These are phyloP conservation scores for Aphidius colemani DNA, from an alignment of 2,888 invertebrate genomes.

Conservation along the genomic window DNA sequence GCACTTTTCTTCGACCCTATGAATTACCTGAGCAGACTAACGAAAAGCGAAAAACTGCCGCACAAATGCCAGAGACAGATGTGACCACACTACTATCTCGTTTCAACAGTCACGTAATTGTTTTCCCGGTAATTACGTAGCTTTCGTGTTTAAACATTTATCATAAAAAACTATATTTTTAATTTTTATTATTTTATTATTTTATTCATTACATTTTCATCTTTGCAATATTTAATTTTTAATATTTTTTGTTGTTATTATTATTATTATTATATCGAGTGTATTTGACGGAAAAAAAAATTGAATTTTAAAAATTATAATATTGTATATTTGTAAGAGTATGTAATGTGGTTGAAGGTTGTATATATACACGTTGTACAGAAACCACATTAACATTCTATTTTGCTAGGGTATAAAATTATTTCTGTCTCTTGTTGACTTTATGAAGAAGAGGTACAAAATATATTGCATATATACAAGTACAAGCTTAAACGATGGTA, in stretches of 20 bases:
- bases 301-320: neutral
- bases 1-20: slow-evolving; percentile 22
- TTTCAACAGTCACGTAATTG: slow-evolving; percentile 18
- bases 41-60: slow-evolving; percentile 19
- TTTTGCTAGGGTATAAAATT: slow-evolving; percentile 44
- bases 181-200: neutral
- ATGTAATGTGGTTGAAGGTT: slow-evolving; percentile 25
- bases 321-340: neutral
- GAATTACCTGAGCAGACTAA: slow-evolving; percentile 22
- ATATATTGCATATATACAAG: neutral
- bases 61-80: slow-evolving; percentile 24
- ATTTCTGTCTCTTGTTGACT: slow-evolving; percentile 42
- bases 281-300: neutral
- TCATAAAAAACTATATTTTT: neutral
- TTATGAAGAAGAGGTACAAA: neutral
- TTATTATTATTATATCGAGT: neutral
- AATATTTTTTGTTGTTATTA: too few species aligned
- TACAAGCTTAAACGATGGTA: slow-evolving; percentile 1
- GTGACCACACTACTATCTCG: slow-evolving; percentile 22
- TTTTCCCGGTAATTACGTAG: slow-evolving; percentile 19
- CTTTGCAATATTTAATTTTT: neutral
- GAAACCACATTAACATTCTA: slow-evolving; percentile 49
- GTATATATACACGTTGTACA: slow-evolving; percentile 39
- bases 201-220: neutral
- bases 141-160: neutral